Conservation (phyloP, 2,113 vertebrate species). For the Pholis gunnellus region DNA sequence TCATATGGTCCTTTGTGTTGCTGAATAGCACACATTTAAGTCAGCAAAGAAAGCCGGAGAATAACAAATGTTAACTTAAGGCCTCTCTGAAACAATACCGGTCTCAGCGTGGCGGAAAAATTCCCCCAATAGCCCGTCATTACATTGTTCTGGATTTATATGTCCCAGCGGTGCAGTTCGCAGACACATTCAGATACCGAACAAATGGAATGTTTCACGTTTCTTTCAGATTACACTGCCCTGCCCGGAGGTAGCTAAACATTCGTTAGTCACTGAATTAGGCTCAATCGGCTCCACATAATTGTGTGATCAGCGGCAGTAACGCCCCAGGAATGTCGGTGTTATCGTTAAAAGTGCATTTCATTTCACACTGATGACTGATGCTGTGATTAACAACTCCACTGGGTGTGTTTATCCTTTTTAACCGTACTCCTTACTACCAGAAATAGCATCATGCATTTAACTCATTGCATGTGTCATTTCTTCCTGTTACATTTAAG, state of each 20-base stretch:
- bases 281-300: conserved; percentile 49
- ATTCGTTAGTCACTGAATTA: conserved; percentile 55
- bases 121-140: conserved; percentile 48
- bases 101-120: conserved; percentile 47
- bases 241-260: conserved; percentile 34
- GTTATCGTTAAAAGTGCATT: conserved; percentile 58
- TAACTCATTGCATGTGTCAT: conserved; percentile 20
- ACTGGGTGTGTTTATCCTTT: conserved; percentile 54
- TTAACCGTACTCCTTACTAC: conserved; percentile 22
- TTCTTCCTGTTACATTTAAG: conserved; percentile 20
- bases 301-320: conserved; percentile 61
- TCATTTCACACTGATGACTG: conserved; percentile 58
- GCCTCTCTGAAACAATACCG: conserved; percentile 60
- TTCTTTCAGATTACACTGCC: conserved; percentile 40
- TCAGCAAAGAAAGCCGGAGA: conserved; percentile 51
- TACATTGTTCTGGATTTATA: conserved; percentile 64
- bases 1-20: conserved; percentile 60
- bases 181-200: conserved; percentile 35
- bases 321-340: conserved; percentile 61
- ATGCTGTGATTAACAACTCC: conserved; percentile 48
- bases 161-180: conserved; percentile 47
- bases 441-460: conserved; percentile 41
- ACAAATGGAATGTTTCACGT: conserved; percentile 58
- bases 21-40: conserved; percentile 59
- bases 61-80: conserved; percentile 60